phyloP scores from a whole-genome alignment of 1,140 invertebrate species.

The Pygmarrhopalites habei region DNA sequence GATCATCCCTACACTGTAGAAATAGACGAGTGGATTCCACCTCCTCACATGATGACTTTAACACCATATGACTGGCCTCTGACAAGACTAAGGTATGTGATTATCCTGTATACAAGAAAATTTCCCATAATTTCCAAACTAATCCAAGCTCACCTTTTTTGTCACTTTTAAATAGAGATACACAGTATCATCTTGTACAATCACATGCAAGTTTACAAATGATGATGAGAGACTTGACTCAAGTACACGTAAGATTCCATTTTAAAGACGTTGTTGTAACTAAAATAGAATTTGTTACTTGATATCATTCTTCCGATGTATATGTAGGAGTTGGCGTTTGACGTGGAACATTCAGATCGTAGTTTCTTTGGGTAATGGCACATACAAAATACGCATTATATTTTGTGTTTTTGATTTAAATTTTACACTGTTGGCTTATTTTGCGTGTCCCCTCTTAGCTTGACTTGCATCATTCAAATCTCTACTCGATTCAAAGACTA shows the following conservation, averaged over 20 bases:
- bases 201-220: slow-evolving; percentile 56
- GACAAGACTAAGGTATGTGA: slow-evolving; percentile 48
- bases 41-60: slow-evolving; percentile 47
- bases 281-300: too few relatives aligned
- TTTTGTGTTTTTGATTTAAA: too few relatives aligned
- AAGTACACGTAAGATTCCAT: too few relatives aligned
- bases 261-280: too few relatives aligned
- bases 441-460: too few relatives aligned
- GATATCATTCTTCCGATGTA: too few relatives aligned
- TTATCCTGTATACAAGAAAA: too few relatives aligned
- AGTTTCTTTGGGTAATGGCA: slow-evolving; percentile 71
- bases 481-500: slow-evolving; percentile 80
- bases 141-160: too few relatives aligned
- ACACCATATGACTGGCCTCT: slow-evolving; percentile 36
- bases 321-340: slow-evolving; percentile 76
- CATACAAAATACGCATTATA: too few relatives aligned
- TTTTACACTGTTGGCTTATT: too few relatives aligned
- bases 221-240: slow-evolving; percentile 58
- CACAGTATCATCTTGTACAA: slow-evolving; percentile 60
- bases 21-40: slow-evolving; percentile 60
- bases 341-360: slow-evolving; percentile 75
- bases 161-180: too few relatives aligned
- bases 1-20: slow-evolving; percentile 86
- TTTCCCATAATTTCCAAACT: too few relatives aligned
- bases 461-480: slow-evolving; percentile 90